A percentile compares a stretch with the other conserved stretches of the same genome.
Conservation (phyloP, 2,797 vertebrate genomes). For the Pseudochirops corinnae region DNA sequence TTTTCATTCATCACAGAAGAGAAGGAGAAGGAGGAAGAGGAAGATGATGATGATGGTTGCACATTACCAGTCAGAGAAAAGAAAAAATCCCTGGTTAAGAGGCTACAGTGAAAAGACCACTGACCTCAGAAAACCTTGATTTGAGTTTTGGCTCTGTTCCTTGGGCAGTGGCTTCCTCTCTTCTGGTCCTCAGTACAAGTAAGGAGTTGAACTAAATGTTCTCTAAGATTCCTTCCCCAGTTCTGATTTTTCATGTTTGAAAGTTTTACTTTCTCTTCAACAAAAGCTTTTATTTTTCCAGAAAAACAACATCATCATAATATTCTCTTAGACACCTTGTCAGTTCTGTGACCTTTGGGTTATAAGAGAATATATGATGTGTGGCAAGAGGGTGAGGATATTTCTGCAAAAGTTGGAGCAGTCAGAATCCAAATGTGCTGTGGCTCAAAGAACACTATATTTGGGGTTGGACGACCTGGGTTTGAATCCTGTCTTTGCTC, state of each 20-base stretch:
- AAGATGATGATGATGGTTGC: neutral
- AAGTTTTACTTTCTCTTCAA: neutral
- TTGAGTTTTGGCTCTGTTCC: neutral
- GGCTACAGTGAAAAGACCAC: neutral
- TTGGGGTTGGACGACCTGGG: neutral
- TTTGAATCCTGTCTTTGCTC: neutral
- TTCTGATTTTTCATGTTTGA: neutral
- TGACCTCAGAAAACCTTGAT: neutral
- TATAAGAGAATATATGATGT: neutral
- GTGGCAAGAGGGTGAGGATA: neutral
- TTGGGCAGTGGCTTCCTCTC: neutral
- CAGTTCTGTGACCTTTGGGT: neutral
- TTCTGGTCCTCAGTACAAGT: neutral
- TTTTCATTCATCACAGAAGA: neutral
- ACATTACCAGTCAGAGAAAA: neutral
- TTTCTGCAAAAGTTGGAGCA: neutral
- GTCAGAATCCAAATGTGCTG: neutral
- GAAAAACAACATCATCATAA: neutral
- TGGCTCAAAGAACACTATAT: neutral
- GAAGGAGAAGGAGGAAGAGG: neutral
- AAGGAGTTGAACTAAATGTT: neutral
- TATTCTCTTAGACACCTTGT: neutral
- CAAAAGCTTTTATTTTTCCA: neutral
- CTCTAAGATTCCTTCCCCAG: neutral
- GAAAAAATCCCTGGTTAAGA: neutral